phyloP scores from a whole-genome alignment of 2,797 vertebrate species.

The Benthosema pterotum region DNA sequence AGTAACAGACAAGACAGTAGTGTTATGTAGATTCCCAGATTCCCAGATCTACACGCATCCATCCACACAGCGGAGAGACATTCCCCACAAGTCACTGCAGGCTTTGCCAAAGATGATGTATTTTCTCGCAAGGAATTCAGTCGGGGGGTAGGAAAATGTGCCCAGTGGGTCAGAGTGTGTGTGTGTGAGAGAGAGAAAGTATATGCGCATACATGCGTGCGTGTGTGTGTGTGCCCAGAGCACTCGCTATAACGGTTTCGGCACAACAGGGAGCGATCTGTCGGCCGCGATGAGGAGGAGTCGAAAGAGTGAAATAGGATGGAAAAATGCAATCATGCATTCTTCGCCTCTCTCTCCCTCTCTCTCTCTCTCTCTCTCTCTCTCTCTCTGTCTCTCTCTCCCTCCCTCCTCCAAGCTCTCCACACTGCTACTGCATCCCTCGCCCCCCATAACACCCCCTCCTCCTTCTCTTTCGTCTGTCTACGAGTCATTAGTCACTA shows the following conservation, averaged over 20 bases:
- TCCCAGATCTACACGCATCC: too few relatives aligned
- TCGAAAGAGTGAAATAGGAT: conserved; percentile 67
- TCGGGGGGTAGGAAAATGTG: conserved; percentile 43
- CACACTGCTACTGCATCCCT: conserved; percentile 8
- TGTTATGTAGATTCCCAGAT: too few relatives aligned
- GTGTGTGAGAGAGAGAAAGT: background rate
- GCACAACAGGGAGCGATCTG: conserved; percentile 45
- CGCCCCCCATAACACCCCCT: conserved; percentile 11
- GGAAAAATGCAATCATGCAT: conserved; percentile 77
- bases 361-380: too few relatives aligned
- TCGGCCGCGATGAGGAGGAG: conserved; percentile 35
- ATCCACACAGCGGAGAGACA: too few relatives aligned
- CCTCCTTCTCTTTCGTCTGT: conserved; percentile 25
- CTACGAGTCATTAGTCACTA: conserved; percentile 69
- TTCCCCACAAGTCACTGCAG: too few relatives aligned
- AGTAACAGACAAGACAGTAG: too few relatives aligned
- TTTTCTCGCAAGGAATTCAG: conserved; percentile 22
- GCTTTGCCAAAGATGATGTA: conserved; percentile 2
- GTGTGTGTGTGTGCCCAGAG: background rate
- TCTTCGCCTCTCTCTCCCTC: conserved; percentile 1
- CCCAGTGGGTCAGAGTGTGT: conserved; percentile 51
- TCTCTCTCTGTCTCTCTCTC: too few relatives aligned
- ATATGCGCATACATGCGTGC: background rate
- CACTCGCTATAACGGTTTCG: conserved; percentile 2
- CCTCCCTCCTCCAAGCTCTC: background rate